Base-by-base conservation (phyloP, 2,797 vertebrate species). In the Phyllotis vaccarum region DNA sequence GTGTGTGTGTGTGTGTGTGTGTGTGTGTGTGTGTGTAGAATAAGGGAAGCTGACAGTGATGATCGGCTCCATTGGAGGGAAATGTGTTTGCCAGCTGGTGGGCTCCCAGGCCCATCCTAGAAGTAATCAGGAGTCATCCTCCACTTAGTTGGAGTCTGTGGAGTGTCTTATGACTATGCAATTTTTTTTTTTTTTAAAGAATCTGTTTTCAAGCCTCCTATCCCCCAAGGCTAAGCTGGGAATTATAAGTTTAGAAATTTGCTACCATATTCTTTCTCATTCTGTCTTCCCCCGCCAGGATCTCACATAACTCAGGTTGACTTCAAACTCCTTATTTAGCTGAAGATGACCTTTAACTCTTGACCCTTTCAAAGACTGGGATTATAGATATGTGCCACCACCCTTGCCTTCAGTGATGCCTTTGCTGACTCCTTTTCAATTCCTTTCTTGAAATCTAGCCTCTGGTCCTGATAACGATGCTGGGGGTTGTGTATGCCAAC, bases 391-490 rank as follows among this genome's bases (percentile, higher is more conserved):
- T 1, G 49, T 54, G 22, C 6, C 5, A 54, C 22, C 34, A 54
- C 34, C 21, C 5, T 19, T 86, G 46, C 8, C 60, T 40, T 74
- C 27, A 49, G 31, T 79, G 43, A 85, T 43, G 34, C 40, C 86
- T 94, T 85, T 17, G 81, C 64, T 37, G 72, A 88, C 88, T 93
- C 91, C 87, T 81, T 72, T 93, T 86, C 81, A 91, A 4, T 91
- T 75, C 95, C n/a, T 78, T 56, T 83, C 92, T 83, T 31, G 22
- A 88, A 82, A 58, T 82, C 54, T 70, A 52, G 27, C 74, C 52
- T 86, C 16, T 4, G 3, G 16, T 43, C 62, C 82, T n/a, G 66
- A 60, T 1, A 43, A n/a, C 29, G 74, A 52, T 17, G 2, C 60
- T 85, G 43, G 0, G 40, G 92, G 29, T n/a, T 74, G 70, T 21